These are phyloP conservation scores for Rhingia campestris DNA, from an alignment of 2,888 invertebrate species.

Conservation along the genomic window DNA sequence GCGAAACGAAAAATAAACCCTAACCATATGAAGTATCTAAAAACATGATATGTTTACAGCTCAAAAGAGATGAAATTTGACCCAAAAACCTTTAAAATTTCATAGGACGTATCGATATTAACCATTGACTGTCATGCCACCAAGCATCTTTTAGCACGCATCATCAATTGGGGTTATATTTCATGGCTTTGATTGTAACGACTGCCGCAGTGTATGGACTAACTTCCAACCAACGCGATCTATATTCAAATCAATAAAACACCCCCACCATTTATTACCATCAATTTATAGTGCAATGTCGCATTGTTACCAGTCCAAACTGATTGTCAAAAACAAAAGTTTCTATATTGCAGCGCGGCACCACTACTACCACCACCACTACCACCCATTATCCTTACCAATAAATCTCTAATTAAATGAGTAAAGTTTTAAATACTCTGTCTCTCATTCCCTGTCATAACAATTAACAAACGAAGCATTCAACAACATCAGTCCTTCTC, in stretches of 20 bases:
- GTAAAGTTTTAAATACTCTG: constrained; percentile 71
- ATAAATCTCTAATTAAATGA: constrained; percentile 71
- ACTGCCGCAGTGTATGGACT: no score
- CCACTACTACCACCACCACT: constrained; percentile 16
- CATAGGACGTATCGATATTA: no score
- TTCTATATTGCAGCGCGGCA: constrained; percentile 23
- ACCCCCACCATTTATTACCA: background rate
- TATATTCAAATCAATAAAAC: background rate
- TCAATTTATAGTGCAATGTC: constrained; percentile 32
- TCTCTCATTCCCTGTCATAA: constrained; percentile 61
- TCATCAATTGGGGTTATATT: no score
- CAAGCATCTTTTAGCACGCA: no score
- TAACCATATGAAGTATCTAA: no score
- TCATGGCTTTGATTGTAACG: no score
- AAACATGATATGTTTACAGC: no score
- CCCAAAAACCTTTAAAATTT: no score
- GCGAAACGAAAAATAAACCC: no score
- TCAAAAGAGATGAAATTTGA: no score
- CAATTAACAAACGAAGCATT: constrained; percentile 71
- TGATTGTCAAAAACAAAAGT: constrained; percentile 16
- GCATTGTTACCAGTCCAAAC: background rate
- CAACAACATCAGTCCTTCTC: constrained; percentile 64
- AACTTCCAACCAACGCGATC: background rate
- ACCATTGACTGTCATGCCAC: no score
- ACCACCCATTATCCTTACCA: constrained; percentile 56